Conservation (phyloP, 37 sponge, comb jelly and placozoan species). For the Halichondria panicea region DNA sequence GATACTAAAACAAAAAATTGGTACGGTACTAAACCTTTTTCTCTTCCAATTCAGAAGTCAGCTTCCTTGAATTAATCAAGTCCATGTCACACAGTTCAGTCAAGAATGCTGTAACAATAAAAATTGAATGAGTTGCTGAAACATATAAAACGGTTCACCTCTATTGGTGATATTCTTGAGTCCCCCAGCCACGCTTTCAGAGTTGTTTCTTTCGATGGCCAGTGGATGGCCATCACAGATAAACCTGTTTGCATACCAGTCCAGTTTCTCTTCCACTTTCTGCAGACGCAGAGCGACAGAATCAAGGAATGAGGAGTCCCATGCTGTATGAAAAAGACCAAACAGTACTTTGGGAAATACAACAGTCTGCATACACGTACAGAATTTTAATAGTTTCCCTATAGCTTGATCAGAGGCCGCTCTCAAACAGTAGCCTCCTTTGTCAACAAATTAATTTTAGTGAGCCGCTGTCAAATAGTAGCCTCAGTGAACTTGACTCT, state of each 20-base stretch:
- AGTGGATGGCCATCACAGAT: slow-evolving; percentile 1
- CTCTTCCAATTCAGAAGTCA: neutral
- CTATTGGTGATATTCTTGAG: neutral
- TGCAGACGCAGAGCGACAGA: slow-evolving; percentile 12
- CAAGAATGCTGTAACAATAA: slow-evolving; percentile 4
- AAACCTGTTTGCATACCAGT: slow-evolving; percentile 1
- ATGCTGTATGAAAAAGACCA: slow-evolving; percentile 8
- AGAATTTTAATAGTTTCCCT: too few relatives aligned
- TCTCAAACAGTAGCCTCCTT: too few relatives aligned
- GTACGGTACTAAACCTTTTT: neutral
- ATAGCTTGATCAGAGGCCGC: too few relatives aligned
- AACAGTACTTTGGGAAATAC: too few relatives aligned
- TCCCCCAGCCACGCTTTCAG: slow-evolving; percentile 23
- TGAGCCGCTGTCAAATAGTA: too few relatives aligned
- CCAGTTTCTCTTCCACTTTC: slow-evolving; percentile 11
- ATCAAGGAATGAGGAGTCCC: slow-evolving; percentile 24
- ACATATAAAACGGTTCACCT: slow-evolving; percentile 27
- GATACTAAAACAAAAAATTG: too few relatives aligned
- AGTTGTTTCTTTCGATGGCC: too few relatives aligned
- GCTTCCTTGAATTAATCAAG: neutral
- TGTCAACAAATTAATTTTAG: too few relatives aligned
- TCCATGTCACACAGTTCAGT: slow-evolving; percentile 8
- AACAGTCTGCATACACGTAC: too few relatives aligned
- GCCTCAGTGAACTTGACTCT: too few relatives aligned
- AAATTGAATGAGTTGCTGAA: too few relatives aligned